These are phyloP conservation scores for Pseudomyrmex pallidus DNA, from an alignment of 1,140 invertebrate species.

Conservation along the genomic window DNA sequence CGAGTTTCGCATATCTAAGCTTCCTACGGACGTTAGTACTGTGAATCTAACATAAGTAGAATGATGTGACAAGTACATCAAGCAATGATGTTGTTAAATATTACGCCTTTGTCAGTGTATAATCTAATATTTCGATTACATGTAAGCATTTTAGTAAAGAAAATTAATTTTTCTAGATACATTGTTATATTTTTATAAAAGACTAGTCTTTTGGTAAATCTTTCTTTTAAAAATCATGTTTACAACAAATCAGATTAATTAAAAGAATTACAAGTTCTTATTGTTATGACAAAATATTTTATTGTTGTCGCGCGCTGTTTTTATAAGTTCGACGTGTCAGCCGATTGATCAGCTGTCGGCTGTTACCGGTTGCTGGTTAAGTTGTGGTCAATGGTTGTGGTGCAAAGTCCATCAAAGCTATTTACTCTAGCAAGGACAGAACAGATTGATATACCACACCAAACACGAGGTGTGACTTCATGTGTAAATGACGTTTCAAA, in stretches of 20 bases:
- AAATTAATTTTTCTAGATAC: background rate
- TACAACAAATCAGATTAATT: background rate
- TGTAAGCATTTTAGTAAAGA: conserved; percentile 18
- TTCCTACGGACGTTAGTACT: conserved; percentile 56
- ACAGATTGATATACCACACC: too few relatives aligned
- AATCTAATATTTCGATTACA: background rate
- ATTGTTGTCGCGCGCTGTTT: too few relatives aligned
- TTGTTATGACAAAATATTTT: too few relatives aligned
- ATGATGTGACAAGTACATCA: background rate
- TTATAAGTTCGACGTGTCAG: background rate
- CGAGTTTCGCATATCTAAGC: conserved; percentile 64
- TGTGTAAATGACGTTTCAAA: background rate
- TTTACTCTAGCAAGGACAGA: too few relatives aligned
- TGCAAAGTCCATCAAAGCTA: background rate
- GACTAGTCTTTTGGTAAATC: background rate
- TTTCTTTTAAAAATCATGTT: background rate
- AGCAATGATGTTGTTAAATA: background rate
- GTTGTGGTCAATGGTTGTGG: conserved; percentile 9
- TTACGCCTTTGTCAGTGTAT: background rate
- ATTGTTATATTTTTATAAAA: background rate
- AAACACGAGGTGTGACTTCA: conserved; percentile 14
- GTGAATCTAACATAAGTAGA: conserved; percentile 5
- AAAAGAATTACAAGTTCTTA: too few relatives aligned
- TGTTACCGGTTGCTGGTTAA: conserved; percentile 30
- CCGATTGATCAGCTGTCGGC: background rate